These are phyloP conservation scores for Urechis unicinctus DNA, from an alignment of 2,888 invertebrate genomes.

Conservation along the genomic window DNA sequence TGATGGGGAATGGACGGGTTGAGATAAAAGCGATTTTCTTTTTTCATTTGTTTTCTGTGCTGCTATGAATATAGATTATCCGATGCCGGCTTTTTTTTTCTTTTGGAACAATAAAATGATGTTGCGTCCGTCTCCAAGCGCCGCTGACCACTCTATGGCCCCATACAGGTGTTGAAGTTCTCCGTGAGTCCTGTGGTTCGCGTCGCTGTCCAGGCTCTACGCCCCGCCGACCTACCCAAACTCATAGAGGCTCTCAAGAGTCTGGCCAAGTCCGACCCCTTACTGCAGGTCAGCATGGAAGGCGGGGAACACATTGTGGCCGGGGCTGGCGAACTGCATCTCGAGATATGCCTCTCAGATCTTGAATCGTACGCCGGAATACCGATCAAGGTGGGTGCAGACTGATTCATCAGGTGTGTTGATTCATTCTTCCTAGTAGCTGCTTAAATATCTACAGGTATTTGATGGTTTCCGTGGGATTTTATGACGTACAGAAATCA, in stretches of 20 bases:
- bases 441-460: not conserved
- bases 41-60: not conserved
- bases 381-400: slow-evolving; percentile 14
- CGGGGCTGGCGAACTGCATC: slow-evolving; percentile 27
- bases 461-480: not conserved
- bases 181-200: slow-evolving; percentile 23
- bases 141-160: too few species aligned
- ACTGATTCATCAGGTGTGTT: not conserved
- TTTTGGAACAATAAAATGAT: not conserved
- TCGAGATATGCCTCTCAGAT: slow-evolving; percentile 24
- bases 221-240: slow-evolving; percentile 19
- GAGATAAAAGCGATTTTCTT: too few species aligned
- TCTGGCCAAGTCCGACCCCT: slow-evolving; percentile 20
- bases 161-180: slow-evolving; percentile 10
- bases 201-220: slow-evolving; percentile 18
- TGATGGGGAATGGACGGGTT: not conserved
- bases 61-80: not conserved
- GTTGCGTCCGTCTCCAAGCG: not conserved
- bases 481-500: slow-evolving; percentile 6
- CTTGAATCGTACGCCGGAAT: slow-evolving; percentile 21
- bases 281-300: slow-evolving; percentile 16
- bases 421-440: not conserved
- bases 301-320: slow-evolving; percentile 21
- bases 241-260: slow-evolving; percentile 22
- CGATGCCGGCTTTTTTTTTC: too few species aligned